Base-by-base conservation (phyloP, 2,797 vertebrate genomes). In the Benthosema pterotum region DNA sequence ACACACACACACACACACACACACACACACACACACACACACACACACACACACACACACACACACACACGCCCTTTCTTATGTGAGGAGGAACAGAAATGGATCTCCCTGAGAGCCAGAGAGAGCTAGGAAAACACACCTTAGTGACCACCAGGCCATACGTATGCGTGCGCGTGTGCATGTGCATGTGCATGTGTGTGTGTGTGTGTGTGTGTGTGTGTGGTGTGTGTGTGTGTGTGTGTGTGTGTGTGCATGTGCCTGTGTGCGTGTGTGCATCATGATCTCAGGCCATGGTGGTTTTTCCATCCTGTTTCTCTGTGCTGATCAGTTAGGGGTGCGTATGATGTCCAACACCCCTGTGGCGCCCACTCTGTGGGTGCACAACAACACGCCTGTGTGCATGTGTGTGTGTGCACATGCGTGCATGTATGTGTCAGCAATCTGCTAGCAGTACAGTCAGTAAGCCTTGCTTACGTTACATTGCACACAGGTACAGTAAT, bases 61-160 rank as follows among this genome's bases (percentile, higher is more conserved):
- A 63, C 13, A 68, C 48, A 72, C 16, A 66, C 6, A 28, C 3
- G 4, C 15, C 15, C 52, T n/a, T 14, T 51, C 51, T 19, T 45
- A 12, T 16, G 50, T 49, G 32, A 64, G 58, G 45, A 65, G 54
- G 77, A 81, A 78, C 89, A 88, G 89, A n/a, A n/a, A 90, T 90
- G 89, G 87, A 83, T 67, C 84, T 73, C 42, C 74, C 80, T 61
- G 72, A 74, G 81, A 65, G 65, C 32, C 72, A 74, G 65, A 72
- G 74, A 57, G 74, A n/a, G 54, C 59, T 73, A 75, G 77, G 76
- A 74, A 65, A 68, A 65, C 77, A 65, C 77, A 81, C 77, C 69
- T 75, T 60, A 53, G 65, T 62, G 13, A 8, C 74, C 17, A 79
- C 85, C 88, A 87, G 78, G 72, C 72, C 72, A 9, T 42, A 32